Conservation (phyloP, 2,888 invertebrate genomes). For the Agrenia bidenticulata region DNA sequence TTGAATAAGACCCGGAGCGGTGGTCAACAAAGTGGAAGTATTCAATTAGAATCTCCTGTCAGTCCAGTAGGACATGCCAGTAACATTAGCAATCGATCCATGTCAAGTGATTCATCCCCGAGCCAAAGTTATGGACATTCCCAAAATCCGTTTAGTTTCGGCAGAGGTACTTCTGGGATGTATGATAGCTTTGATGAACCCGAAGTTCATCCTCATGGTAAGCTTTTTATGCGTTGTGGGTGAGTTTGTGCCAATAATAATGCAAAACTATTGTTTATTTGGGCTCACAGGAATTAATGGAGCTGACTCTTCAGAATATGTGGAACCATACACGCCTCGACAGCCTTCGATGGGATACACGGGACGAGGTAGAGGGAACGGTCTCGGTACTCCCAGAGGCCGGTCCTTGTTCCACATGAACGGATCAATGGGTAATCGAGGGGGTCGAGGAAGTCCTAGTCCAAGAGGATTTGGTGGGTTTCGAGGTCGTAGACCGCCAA, state of each 20-base stretch:
- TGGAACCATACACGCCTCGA: slow-evolving; percentile 23
- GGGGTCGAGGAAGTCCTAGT: slow-evolving; percentile 22
- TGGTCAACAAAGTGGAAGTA: background rate
- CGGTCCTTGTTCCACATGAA: background rate
- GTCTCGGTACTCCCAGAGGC: background rate
- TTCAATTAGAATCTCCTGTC: slow-evolving; percentile 18
- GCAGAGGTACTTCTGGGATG: too few relatives aligned
- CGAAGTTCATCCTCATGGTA: background rate
- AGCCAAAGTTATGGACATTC: too few relatives aligned
- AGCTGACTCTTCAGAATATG: slow-evolving; percentile 7
- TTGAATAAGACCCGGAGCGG: slow-evolving; percentile 11
- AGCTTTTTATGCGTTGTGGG: background rate
- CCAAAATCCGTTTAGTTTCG: too few relatives aligned
- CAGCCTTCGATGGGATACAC: slow-evolving; percentile 22
- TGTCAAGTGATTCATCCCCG: slow-evolving; percentile 4
- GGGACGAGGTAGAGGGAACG: slow-evolving; percentile 20
- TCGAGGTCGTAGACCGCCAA: slow-evolving; percentile 22
- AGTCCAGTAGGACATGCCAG: background rate
- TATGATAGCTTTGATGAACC: too few relatives aligned
- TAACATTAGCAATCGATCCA: background rate
- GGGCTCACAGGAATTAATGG: slow-evolving; percentile 26
- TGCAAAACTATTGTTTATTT: too few relatives aligned
- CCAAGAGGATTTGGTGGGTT: slow-evolving; percentile 33
- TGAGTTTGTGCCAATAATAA: background rate
- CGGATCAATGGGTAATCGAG: slow-evolving; percentile 20